A percentile compares a stretch with the other conserved stretches of the same genome.
phyloP scores from a whole-genome alignment of 2,888 invertebrate species.

The Linnaemya tessellans region DNA sequence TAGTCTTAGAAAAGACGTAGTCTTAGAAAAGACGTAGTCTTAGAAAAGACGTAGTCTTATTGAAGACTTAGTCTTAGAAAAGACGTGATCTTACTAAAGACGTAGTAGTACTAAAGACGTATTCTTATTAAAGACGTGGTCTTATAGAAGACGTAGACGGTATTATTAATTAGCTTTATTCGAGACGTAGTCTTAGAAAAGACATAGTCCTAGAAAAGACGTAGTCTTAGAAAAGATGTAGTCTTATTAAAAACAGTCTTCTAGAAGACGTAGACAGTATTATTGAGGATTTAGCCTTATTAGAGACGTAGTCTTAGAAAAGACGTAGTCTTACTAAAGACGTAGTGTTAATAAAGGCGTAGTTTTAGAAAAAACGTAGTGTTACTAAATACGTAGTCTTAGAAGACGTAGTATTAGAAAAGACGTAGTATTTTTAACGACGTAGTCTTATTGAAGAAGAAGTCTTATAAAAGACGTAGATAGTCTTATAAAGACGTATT shows the following conservation, averaged over 20 bases:
- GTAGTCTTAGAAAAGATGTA: background rate
- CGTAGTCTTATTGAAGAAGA: background rate
- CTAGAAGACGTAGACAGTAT: no score
- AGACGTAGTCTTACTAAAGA: background rate
- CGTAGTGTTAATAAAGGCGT: background rate
- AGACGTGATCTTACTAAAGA: background rate
- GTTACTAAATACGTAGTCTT: conserved; percentile 12
- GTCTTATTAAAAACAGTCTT: background rate
- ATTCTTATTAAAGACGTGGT: background rate
- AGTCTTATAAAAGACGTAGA: background rate
- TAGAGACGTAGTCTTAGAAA: no score
- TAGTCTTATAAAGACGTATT: background rate
- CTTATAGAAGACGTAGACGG: background rate
- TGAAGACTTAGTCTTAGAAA: background rate
- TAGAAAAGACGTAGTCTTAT: background rate
- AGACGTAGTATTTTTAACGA: background rate
- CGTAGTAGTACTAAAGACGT: background rate
- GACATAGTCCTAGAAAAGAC: background rate
- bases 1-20: conserved; percentile 2
- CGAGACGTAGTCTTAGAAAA: background rate
- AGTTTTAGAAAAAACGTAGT: background rate
- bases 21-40: background rate
- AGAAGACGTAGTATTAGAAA: background rate
- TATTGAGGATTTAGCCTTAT: background rate
- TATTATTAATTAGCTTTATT: background rate